phyloP scores from a whole-genome alignment of 37 sponge, comb jelly and placozoan species.

The Petrosia ficiformis region DNA sequence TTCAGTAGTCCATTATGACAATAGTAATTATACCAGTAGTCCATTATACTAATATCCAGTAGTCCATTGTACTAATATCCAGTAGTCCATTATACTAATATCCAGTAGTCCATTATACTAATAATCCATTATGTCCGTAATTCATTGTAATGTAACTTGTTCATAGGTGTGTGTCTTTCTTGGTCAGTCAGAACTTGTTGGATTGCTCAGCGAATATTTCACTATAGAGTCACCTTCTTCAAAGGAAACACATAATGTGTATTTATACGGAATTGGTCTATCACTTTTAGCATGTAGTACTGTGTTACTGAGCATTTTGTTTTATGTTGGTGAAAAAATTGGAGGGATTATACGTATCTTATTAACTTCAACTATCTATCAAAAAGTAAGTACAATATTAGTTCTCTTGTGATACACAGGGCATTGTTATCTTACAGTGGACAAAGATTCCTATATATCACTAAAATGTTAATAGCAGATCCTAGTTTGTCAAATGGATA shows the following conservation, averaged over 20 bases:
- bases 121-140: background rate
- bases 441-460: too few species aligned
- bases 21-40: too few species aligned
- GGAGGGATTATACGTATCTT: constrained; percentile 55
- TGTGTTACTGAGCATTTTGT: constrained; percentile 17
- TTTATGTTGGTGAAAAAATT: constrained; percentile 26
- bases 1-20: background rate
- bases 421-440: too few species aligned
- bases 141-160: background rate
- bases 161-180: background rate
- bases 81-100: background rate
- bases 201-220: background rate
- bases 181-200: background rate
- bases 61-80: background rate
- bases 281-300: constrained; percentile 11
- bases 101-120: background rate
- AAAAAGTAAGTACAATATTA: constrained; percentile 33
- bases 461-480: too few species aligned
- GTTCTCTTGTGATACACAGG: background rate
- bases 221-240: background rate
- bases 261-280: constrained; percentile 64
- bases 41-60: background rate
- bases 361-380: constrained; percentile 47
- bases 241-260: constrained; percentile 32
- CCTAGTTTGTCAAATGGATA: too few species aligned